A percentile compares a stretch with the other conserved stretches of the same genome.
These are phyloP conservation scores for Ciconia boyciana DNA, from an alignment of 2,113 vertebrate genomes.

Conservation along the genomic window DNA sequence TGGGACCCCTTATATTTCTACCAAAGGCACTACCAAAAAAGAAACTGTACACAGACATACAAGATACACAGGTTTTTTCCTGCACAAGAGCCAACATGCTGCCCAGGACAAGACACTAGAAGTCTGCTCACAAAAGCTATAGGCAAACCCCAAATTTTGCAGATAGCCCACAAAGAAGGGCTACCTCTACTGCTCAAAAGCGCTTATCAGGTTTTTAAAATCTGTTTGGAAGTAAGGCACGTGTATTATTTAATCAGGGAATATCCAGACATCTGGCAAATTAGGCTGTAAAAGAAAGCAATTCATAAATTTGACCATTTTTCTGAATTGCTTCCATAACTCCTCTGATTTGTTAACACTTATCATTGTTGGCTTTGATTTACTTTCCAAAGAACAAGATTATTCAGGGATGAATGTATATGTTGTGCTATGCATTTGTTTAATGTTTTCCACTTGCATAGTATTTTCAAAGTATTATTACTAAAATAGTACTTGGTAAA, in stretches of 20 bases:
- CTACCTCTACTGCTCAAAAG: background rate
- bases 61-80: background rate
- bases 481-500: conserved; percentile 4
- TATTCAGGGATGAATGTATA: background rate
- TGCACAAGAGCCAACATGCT: background rate
- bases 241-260: background rate
- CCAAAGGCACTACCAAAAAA: background rate
- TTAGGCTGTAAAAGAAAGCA: background rate
- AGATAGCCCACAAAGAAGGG: background rate
- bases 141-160: background rate
- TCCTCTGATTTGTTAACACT: background rate
- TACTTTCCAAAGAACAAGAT: background rate
- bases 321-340: background rate
- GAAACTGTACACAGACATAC: background rate
- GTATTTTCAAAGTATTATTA: background rate
- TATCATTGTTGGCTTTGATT: background rate
- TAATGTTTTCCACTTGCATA: background rate
- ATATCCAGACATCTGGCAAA: background rate
- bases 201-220: background rate
- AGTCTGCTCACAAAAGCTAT: background rate
- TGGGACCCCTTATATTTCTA: background rate
- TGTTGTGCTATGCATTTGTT: background rate
- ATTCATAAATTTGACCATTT: background rate
- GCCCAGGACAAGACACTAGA: background rate
- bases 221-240: background rate